A percentile compares a stretch with the other conserved stretches of the same genome.
These are phyloP conservation scores for Cantharis nigra DNA, from an alignment of 2,888 invertebrate species.

Conservation along the genomic window DNA sequence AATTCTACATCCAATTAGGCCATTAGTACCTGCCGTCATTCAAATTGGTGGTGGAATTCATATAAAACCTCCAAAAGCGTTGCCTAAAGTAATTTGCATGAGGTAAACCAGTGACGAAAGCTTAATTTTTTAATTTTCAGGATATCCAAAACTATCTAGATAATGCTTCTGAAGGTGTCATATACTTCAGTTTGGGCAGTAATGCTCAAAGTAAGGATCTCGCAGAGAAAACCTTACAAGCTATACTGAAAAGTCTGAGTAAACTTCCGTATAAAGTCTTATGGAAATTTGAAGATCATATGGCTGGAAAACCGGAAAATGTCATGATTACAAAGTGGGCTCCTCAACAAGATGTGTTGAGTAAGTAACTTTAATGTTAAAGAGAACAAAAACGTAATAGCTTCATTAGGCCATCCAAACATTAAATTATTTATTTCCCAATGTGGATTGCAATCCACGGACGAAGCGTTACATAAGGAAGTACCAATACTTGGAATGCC, in stretches of 20 bases:
- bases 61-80: not conserved
- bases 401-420: not conserved
- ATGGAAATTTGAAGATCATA: slow-evolving; percentile 53
- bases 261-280: slow-evolving; percentile 54
- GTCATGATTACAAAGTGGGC: slow-evolving; percentile 53
- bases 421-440: not conserved
- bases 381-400: not conserved
- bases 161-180: slow-evolving; percentile 34
- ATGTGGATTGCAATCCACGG: not conserved
- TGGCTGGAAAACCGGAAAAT: slow-evolving; percentile 48
- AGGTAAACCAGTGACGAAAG: not conserved
- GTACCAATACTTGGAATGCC: not conserved
- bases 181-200: slow-evolving; percentile 11
- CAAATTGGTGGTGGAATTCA: not conserved
- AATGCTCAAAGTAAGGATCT: slow-evolving; percentile 3
- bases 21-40: not conserved
- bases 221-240: slow-evolving; percentile 40
- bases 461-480: not conserved
- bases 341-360: slow-evolving; percentile 52
- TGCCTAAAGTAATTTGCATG: not conserved
- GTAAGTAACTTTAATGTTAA: slow-evolving; percentile 33
- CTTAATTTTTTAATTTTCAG: not conserved
- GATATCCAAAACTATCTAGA: not conserved
- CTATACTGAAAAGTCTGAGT: slow-evolving; percentile 48
- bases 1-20: not conserved